Base-by-base conservation (phyloP, 2,888 invertebrate genomes). In the Xestobium rufovillosum region DNA sequence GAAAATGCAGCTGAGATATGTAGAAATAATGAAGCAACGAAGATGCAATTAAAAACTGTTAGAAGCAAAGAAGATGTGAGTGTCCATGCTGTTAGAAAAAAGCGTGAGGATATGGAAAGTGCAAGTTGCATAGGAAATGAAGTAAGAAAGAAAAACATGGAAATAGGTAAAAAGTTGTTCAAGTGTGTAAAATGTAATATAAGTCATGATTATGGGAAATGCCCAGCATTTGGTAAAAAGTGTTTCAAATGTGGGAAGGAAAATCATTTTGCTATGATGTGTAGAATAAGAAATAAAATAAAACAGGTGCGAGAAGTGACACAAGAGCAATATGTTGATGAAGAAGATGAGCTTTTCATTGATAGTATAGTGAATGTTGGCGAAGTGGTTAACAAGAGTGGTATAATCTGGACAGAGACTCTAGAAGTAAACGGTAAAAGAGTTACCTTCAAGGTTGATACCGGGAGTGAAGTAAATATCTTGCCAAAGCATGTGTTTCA, bases 11-110 rank as follows among this genome's bases (percentile, higher is more conserved):
- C 8, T n/a, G 10, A 27, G 4, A 10, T 27, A 6, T 27, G 28
- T 10, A 27, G 28, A 27, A 6, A 9, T 4, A 10, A 4, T 4
- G 28, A 27, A 27, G 11, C 11, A 8, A 10, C 28, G 6, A 27
- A 27, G 11, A 10, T 6, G 10, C 28, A 27, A 27, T 6, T 27
- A 6, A 6, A 23, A n/a, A 8, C 23, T 8, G 23, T 23, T n/a
- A 23, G 23, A 23, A 23, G 23, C n/a, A n/a, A n/a, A n/a, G 23
- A 23, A 23, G 23, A 23, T 23, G 23, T 8, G 23, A 23, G n/a
- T 6, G 23, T 23, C n/a, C 8, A 23, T 23, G 23, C 23, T 8
- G n/a, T 23, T 23, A 23, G 23, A n/a, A 23, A n/a, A 23, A 23
- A 23, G 23, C 6, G 23, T n/a, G n/a, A n/a, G n/a, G n/a, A n/a